Percentiles rank a stretch among this genome's conserved stretches.
Evolutionary conservation across 2,888 invertebrate genomes (phyloP).

Genomic region (Pachliopta kotzebuea): DNA sequence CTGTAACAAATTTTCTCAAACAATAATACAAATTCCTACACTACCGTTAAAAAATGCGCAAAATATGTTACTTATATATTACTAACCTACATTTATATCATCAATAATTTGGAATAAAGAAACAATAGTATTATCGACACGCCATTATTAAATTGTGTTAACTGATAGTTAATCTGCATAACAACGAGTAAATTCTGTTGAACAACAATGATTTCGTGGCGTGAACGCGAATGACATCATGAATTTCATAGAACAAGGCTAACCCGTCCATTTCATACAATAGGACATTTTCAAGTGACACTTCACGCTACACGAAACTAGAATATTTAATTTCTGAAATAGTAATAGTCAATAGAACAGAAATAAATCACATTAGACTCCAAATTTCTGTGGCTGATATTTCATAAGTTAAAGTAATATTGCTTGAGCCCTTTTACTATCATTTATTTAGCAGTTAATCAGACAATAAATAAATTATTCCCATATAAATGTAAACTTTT

Average conservation of each 20-base stretch:
- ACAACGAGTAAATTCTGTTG: conserved; percentile 12
- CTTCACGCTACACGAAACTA: conserved; percentile 2
- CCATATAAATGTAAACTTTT: no score
- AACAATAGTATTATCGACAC: background rate
- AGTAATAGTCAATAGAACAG: background rate
- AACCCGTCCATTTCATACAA: conserved; percentile 34
- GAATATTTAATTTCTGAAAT: background rate
- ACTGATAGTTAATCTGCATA: conserved; percentile 18
- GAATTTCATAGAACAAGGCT: conserved; percentile 47
- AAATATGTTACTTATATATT: background rate
- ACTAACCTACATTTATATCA: background rate
- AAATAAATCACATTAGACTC: no score
- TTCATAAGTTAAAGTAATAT: no score
- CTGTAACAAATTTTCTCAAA: no score
- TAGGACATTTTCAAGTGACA: conserved; percentile 18
- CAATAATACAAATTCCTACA: no score
- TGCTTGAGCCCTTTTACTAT: no score
- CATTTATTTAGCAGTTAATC: no score
- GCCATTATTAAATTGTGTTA: background rate
- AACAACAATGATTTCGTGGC: conserved; percentile 12
- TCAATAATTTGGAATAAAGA: background rate
- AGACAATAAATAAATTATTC: no score
- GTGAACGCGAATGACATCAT: conserved; percentile 45
- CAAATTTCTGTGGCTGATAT: no score
- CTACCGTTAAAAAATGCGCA: background rate